A percentile compares a stretch with the other conserved stretches of the same genome.
Evolutionary conservation across 2,797 vertebrate genomes (phyloP).

Genomic region (Tamandua tetradactyla): DNA sequence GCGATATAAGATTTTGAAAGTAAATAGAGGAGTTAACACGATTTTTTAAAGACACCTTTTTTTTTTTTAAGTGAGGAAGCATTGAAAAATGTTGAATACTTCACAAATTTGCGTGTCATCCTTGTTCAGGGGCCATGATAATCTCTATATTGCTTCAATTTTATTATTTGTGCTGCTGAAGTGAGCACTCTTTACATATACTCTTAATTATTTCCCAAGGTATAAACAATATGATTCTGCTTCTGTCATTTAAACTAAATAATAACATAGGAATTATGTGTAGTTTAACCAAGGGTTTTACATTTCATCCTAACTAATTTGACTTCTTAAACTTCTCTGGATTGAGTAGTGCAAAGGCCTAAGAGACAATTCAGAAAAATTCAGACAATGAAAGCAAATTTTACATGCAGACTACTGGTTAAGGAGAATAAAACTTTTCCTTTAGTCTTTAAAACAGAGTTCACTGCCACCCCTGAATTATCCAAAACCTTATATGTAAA

Average conservation of each 20-base stretch:
- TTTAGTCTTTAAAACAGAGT: not conserved
- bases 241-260: conserved; percentile 64
- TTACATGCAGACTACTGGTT: not conserved
- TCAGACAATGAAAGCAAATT: not conserved
- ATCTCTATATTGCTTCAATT: too few species aligned
- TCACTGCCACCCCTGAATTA: not conserved
- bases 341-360: conserved; percentile 52
- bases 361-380: conserved; percentile 12
- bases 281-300: conserved; percentile 39
- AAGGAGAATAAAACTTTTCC: not conserved
- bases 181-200: too few species aligned
- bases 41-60: too few species aligned
- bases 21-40: too few species aligned
- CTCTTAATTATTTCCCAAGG: conserved; percentile 46
- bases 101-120: too few species aligned
- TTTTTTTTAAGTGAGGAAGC: too few species aligned
- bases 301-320: conserved; percentile 63
- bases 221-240: conserved; percentile 69
- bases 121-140: too few species aligned
- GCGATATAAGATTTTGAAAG: too few species aligned
- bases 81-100: too few species aligned
- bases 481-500: not conserved
- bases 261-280: conserved; percentile 68
- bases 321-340: not conserved
- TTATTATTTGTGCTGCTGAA: too few species aligned